Conservation (phyloP, 2,113 vertebrate genomes). For the Dolichotis patagonum region DNA sequence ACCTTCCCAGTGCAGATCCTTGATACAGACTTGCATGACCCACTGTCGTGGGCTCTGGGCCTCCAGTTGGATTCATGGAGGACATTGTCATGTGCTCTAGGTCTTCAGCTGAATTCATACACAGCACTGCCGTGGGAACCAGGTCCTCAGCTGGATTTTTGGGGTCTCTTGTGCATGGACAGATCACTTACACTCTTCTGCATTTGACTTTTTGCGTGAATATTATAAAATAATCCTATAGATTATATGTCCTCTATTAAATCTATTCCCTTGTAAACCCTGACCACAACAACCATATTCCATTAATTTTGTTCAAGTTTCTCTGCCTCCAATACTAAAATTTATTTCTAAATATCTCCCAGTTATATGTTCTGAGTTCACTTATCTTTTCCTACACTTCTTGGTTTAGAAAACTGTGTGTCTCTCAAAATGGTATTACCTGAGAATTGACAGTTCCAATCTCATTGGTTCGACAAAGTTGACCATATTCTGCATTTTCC, state of each 20-base stretch:
- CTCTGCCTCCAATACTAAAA: background rate
- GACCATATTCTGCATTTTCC: conserved; percentile 96
- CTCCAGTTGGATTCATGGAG: too few relatives aligned
- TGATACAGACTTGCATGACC: background rate
- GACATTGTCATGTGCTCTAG: background rate
- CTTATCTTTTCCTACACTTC: conserved; percentile 1
- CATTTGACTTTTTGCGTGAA: background rate
- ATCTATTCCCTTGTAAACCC: background rate
- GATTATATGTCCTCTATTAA: background rate
- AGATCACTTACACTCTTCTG: background rate
- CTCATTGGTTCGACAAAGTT: conserved; percentile 93
- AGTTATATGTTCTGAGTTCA: background rate
- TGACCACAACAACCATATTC: background rate
- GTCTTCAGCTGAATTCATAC: background rate
- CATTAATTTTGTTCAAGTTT: background rate
- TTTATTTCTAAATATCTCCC: too few relatives aligned
- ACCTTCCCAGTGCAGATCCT: background rate
- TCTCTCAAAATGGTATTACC: background rate
- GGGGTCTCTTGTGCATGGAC: background rate
- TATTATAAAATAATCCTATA: background rate
- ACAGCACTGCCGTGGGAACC: background rate
- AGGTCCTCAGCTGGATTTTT: background rate
- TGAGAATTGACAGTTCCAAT: conserved; percentile 88
- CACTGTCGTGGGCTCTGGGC: too few relatives aligned
- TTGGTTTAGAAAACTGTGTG: background rate